Base-by-base conservation (phyloP, 2,888 invertebrate genomes). In the Adelphocoris suturalis region DNA sequence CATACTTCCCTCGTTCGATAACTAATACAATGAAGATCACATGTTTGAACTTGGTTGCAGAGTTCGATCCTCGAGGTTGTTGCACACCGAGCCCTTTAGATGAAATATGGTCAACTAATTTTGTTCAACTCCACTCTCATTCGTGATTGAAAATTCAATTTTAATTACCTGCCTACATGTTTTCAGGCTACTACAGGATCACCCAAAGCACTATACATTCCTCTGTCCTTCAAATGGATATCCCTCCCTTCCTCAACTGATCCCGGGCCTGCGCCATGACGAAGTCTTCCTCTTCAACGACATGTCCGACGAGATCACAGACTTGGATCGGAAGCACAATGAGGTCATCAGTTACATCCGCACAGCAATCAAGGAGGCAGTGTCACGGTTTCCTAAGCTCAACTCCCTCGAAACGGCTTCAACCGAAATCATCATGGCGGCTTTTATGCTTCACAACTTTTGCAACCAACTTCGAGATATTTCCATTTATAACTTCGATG, bases 161-260 rank as follows among this genome's bases (percentile, higher is more conserved):
- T 37, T 37, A 37, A 37, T 37, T 7, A 4, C 3, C 37, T 37
- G 37, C 7, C 37, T 37, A 4, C 7, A 7, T 68, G 68, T 12
- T 68, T 23, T 23, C 48, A 86, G 86, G 57, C 52, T 88, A 37
- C 16, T 16, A 2, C 28, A 48, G 28, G 78, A 76, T 19, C 88
- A 88, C 19, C 78, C 88, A 0, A 47, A 80, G 27, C 48, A 52
- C 37, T 78, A 88, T n/a, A 55, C 78, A 0, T 88, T 55, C 55
- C 57, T 78, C n/a, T 88, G 88, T 46, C 88, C 88, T 16, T n/a
- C 88, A 4, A n/a, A 46, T 28, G 88, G 88, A 4, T 88, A 88
- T 28, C 88, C 88, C 19, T 46, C 52, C 5, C 88, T 88, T 0
- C 88, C 88, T 28, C 88, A 80, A 19, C 88, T 88, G 4, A 27